Conservation (phyloP, 2,797 vertebrate species). For the Smutsia gigantea region DNA sequence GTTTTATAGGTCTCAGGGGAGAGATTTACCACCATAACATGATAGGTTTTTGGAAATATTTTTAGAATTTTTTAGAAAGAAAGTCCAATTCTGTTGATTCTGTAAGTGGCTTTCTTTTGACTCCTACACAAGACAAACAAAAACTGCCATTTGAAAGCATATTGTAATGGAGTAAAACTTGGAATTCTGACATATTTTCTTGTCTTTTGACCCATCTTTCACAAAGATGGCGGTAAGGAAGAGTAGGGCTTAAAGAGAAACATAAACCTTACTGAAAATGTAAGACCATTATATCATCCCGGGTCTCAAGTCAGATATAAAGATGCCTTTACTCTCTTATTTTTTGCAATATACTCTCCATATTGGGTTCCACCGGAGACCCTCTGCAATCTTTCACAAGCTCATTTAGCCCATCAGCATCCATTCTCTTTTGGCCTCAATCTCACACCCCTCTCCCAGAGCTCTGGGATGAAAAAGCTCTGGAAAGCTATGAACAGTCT, state of each 20-base stretch:
- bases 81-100: background rate
- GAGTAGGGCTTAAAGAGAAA: background rate
- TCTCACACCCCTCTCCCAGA: background rate
- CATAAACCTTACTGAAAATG: background rate
- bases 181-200: background rate
- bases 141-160: background rate
- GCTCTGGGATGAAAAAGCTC: background rate
- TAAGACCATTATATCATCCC: background rate
- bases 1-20: background rate
- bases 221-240: background rate
- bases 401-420: background rate
- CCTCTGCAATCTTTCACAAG: background rate
- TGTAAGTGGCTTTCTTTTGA: background rate
- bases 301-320: background rate
- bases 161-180: background rate
- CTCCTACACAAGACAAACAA: background rate
- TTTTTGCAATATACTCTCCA: background rate
- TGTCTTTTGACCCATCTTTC: background rate
- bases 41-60: background rate
- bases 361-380: background rate
- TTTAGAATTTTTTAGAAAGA: background rate
- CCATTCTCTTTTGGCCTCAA: background rate
- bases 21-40: background rate
- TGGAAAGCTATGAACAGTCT: background rate
- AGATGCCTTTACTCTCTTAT: background rate